These are phyloP conservation scores for Diloba caeruleocephala DNA, from an alignment of 2,888 invertebrate species.

Conservation along the genomic window DNA sequence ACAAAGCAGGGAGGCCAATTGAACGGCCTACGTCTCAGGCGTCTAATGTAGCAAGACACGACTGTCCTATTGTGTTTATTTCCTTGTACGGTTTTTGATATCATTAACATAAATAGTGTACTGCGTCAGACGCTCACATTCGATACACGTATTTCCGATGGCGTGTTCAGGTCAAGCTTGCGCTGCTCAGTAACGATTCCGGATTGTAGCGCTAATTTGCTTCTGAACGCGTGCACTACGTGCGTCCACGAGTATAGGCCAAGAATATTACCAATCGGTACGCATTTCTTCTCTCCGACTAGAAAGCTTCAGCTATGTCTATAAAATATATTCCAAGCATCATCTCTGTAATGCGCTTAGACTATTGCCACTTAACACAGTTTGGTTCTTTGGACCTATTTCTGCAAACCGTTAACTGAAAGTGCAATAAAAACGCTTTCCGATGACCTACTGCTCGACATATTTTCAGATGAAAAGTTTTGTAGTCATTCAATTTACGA, in stretches of 20 bases:
- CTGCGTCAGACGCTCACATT: constrained; percentile 79
- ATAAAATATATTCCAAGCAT: constrained; percentile 28
- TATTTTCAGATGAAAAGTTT: constrained; percentile 32
- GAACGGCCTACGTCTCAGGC: constrained; percentile 78
- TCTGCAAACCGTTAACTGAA: constrained; percentile 47
- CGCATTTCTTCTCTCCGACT: constrained; percentile 38
- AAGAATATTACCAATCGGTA: constrained; percentile 54
- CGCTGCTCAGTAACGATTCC: constrained; percentile 61
- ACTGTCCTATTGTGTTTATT: constrained; percentile 87
- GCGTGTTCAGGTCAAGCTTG: constrained; percentile 69
- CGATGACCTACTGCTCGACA: constrained; percentile 37
- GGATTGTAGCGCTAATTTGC: constrained; percentile 67
- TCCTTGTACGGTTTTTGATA: constrained; percentile 86
- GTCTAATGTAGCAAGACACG: constrained; percentile 84
- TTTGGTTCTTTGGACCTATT: constrained; percentile 38
- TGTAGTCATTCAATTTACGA: constrained; percentile 1
- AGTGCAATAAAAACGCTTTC: constrained; percentile 43
- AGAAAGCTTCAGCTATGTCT: constrained; percentile 38
- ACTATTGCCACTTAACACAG: constrained; percentile 44
- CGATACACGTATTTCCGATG: constrained; percentile 75
- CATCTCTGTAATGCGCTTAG: constrained; percentile 37
- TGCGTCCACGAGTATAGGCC: constrained; percentile 52
- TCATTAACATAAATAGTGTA: constrained; percentile 85
- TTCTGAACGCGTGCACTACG: constrained; percentile 64
- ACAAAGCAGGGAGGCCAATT: constrained; percentile 84